Base-by-base conservation (phyloP, 2,888 invertebrate species). In the Lypha dubia region DNA sequence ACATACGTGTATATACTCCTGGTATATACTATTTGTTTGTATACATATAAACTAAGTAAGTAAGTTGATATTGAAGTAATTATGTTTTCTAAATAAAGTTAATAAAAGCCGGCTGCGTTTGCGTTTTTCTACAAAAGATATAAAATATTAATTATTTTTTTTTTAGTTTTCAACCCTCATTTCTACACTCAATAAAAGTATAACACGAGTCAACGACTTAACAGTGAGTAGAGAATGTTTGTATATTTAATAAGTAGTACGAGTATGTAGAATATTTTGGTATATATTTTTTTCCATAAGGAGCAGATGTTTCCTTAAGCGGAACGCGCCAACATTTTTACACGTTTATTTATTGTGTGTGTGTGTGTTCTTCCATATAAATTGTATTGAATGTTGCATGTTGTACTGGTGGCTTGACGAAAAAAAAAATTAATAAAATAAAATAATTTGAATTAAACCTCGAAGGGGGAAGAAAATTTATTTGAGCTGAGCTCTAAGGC, bases 231-330 rank as follows among this genome's bases (percentile, higher is more conserved):
- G 67, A 67, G 15, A 71, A 71, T 79, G 15, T 49, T 49, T 49
- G 49, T 49, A 41, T 46, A 63, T 63, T 63, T 63, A 63, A 63
- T 70, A 28, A 58, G 38, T 32, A 51, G 41, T 51, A 22, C 20
- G 79, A 75, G 60, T 80, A 75, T 53, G 51, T 62, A 41, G 74
- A 74, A 75, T 80, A 74, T 81, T 81, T 81, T 70, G 35, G 53
- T 51, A 86, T 49, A 35, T 62, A 44, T 28, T 51, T 41, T 79
- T 28, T 35, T 53, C 75, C 70, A 75, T 28, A 76, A 90, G 90
- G 88, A 90, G 91, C 90, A 91, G 90, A 90, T 90, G 90, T 90
- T 90, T 90, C 87, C 87, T 87, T 79, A 63, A 81, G 70, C 82
- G 79, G 84, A 87, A 90, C 90, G 90, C 91, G 90, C 91, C 90